Conservation (phyloP, 2,797 vertebrate genomes). For the Gallinago solitaria region DNA sequence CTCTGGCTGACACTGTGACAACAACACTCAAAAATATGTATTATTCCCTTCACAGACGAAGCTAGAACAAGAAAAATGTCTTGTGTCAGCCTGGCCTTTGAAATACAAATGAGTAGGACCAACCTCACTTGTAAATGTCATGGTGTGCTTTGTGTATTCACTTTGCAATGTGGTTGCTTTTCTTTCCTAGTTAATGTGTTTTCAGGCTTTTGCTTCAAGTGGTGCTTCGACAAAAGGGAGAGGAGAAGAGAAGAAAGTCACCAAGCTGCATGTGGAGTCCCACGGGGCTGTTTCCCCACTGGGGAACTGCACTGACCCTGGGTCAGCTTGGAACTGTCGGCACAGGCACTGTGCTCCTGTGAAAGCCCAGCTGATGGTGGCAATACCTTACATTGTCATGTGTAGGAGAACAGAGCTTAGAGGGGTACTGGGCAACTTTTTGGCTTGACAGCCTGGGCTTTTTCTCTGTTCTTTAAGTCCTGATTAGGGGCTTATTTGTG, state of each 20-base stretch:
- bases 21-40: not conserved
- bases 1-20: not conserved
- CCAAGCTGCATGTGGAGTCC: not conserved
- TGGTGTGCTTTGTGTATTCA: not conserved
- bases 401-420: fast-evolving
- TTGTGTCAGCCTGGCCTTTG: slow-evolving; percentile 58
- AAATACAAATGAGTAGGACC: slow-evolving; percentile 60
- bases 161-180: not conserved
- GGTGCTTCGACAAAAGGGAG: not conserved
- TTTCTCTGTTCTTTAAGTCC: not conserved
- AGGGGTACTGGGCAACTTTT: not conserved
- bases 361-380: not conserved
- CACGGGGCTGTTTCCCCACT: not conserved
- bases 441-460: not conserved
- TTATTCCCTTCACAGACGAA: slow-evolving; percentile 6
- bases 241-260: not conserved
- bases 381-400: not conserved
- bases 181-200: slow-evolving; percentile 6
- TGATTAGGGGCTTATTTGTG: not conserved
- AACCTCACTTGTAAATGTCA: slow-evolving; percentile 58
- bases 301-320: not conserved
- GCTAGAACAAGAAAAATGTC: slow-evolving; percentile 30
- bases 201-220: slow-evolving; percentile 20
- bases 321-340: not conserved
- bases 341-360: not conserved